phyloP scores from a whole-genome alignment of 2,113 vertebrate genomes.

The Dromiciops gliroides region DNA sequence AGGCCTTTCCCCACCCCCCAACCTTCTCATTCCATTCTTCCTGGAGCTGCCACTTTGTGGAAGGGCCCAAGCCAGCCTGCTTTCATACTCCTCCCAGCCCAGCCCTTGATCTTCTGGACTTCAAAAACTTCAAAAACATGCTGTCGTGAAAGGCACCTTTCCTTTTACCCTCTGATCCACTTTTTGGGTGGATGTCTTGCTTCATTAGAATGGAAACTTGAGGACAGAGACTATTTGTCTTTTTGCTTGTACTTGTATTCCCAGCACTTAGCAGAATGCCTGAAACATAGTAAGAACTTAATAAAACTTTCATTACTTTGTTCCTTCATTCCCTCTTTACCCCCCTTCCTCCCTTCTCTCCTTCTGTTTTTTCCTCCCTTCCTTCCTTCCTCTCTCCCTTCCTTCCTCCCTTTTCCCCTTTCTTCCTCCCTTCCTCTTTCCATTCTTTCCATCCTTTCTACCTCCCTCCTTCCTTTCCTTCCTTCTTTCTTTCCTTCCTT shows the following conservation, averaged over 20 bases:
- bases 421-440: too few relatives aligned
- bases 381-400: neutral
- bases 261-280: neutral
- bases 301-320: too few relatives aligned
- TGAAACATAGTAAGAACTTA: neutral
- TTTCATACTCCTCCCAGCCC: neutral
- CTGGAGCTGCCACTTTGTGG: neutral
- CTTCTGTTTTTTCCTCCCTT: neutral
- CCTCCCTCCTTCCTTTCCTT: rapidly evolving
- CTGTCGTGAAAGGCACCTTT: neutral
- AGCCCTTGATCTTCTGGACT: neutral
- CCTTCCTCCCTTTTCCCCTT: too few relatives aligned
- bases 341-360: neutral
- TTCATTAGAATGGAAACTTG: neutral
- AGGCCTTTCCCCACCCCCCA: neutral
- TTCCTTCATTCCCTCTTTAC: neutral
- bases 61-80: neutral
- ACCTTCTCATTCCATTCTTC: neutral
- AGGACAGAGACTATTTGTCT: neutral
- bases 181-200: neutral
- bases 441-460: rapidly evolving
- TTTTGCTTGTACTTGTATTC: neutral
- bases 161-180: neutral
- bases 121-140: neutral
- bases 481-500: too few relatives aligned